phyloP scores from a whole-genome alignment of 1,140 invertebrate species.

The Drosophila arizonae region DNA sequence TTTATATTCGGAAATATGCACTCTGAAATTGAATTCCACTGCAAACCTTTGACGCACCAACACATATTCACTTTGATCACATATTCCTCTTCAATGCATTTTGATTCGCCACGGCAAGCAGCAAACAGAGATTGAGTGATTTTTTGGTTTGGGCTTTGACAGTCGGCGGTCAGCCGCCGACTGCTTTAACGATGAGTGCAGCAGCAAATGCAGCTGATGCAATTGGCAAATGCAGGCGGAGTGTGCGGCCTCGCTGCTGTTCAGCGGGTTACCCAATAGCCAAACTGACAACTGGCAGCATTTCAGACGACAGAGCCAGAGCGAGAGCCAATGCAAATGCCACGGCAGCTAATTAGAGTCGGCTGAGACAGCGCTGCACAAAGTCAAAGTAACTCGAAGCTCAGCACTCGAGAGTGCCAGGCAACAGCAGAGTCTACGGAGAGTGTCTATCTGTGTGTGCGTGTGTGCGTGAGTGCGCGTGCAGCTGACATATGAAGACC shows the following conservation, averaged over 20 bases:
- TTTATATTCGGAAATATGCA: no score
- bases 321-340: background rate
- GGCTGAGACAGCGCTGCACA: background rate
- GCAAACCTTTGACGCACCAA: no score
- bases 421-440: background rate
- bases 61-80: no score
- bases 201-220: background rate
- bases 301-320: background rate
- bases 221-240: background rate
- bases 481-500: slow-evolving; percentile 2
- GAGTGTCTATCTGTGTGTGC: background rate
- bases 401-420: background rate
- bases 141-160: no score
- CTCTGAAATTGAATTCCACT: no score
- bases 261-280: background rate
- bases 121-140: no score
- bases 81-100: no score
- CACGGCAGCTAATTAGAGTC: slow-evolving; percentile 3
- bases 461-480: background rate
- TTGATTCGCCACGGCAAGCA: no score
- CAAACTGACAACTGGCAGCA: background rate
- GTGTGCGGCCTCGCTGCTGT: background rate
- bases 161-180: no score
- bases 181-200: no score
- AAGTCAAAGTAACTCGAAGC: slow-evolving; percentile 5